Conservation (phyloP, 2,888 invertebrate genomes). For the Tipula unca region DNA sequence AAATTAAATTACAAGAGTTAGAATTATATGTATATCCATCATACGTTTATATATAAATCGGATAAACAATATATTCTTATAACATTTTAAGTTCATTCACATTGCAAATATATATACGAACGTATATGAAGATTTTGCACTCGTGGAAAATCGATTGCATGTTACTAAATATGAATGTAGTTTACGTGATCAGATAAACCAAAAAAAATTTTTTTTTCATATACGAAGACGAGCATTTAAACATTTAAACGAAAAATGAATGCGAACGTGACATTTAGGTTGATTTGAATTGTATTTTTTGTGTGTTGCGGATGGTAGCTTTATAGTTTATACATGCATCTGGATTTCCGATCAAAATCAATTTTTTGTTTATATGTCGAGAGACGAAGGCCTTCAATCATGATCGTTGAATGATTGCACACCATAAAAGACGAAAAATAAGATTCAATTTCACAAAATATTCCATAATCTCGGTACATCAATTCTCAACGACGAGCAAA, state of each 20-base stretch:
- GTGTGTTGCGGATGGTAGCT: too few relatives aligned
- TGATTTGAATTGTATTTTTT: background rate
- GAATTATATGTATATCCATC: background rate
- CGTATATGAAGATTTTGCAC: background rate
- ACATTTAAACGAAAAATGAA: background rate
- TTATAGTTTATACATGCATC: background rate
- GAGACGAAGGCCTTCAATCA: background rate
- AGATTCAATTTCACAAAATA: background rate
- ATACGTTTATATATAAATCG: background rate
- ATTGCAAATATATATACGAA: background rate
- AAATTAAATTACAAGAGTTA: background rate
- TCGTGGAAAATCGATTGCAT: constrained; percentile 14
- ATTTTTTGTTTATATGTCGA: background rate
- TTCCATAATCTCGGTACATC: background rate
- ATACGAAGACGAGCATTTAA: background rate
- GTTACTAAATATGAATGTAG: background rate
- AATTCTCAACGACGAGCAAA: background rate
- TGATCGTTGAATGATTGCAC: background rate
- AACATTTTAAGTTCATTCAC: background rate
- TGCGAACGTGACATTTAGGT: background rate
- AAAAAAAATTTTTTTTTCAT: too few relatives aligned
- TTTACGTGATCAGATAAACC: background rate
- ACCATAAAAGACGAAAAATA: background rate
- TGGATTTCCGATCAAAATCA: background rate
- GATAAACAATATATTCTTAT: background rate